Evolutionary conservation across 1,140 invertebrate genomes (phyloP), one percentile per base, ranked within the genome.

Genomic region (Archivesica marissinica): DNA sequence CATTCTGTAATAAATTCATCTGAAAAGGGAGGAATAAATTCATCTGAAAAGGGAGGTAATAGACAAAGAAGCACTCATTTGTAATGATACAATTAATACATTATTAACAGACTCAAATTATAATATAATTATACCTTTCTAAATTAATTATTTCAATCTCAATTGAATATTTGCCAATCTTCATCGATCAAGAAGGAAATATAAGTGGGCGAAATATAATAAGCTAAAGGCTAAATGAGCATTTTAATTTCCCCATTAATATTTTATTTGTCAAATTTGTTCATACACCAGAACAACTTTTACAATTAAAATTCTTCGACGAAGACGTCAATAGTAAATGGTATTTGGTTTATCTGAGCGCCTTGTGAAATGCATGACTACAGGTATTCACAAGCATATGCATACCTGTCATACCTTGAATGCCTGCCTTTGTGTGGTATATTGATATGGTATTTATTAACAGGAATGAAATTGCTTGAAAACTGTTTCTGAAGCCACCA

Each of bases 361-460:
- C 39, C 41, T 25, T 25, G 13, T 50, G 23, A 25, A 33, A 28
- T 2, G 41, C 13, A 72, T 64, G 39, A 76, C 66, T 50, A 47
- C 41, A 79, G 77, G 77, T 79, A 66, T 59, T 64, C 41, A 79
- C 77, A 44, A 30, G 52, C 30, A 25, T n/a, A 25, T 9, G 44
- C 77, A 79, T 79, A 47, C 77, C 77, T 44, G 33, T 50, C 77
- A 79, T 79, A 44, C 30, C 33, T 79, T 30, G 44, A 38, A 79
- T 79, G 77, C 33, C 33, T 66, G 23, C 25, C 2, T 50, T 72
- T 56, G 52, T 20, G 30, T 35, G 6, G 50, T 35, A 17, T 64
- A 64, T 11, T 25, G 23, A 59, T 59, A 59, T 2, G 11, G 54
- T 59, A 3, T 35, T n/a, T n/a, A n/a, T n/a, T n/a, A 23, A n/a